Evolutionary conservation across 2,797 vertebrate genomes (phyloP).

Genomic region (Sebastes wilsoni): DNA sequence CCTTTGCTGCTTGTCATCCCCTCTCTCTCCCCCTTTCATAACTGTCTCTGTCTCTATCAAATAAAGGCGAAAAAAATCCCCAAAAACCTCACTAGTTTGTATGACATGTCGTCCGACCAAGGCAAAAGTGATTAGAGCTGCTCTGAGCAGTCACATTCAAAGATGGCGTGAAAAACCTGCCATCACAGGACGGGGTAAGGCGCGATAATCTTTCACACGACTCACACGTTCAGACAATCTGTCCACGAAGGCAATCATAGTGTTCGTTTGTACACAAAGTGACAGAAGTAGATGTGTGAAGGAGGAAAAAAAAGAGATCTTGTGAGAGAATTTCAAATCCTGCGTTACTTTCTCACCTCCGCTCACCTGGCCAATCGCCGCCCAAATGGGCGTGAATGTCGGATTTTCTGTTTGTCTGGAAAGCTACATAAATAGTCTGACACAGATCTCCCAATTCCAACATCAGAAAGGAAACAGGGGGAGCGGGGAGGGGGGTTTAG

Average conservation of each 20-base stretch:
- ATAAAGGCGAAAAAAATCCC: too few species aligned
- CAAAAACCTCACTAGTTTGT: background rate
- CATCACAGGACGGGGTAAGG: background rate
- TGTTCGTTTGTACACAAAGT: background rate
- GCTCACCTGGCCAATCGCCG: background rate
- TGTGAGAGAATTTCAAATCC: background rate
- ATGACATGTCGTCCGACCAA: background rate
- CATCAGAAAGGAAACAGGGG: background rate
- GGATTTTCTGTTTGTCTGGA: background rate
- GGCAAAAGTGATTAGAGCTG: constrained; percentile 2
- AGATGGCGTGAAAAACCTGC: constrained; percentile 1
- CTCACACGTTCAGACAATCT: background rate
- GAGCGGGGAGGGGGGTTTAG: background rate
- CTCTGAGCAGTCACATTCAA: background rate
- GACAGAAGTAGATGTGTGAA: background rate
- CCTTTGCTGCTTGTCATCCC: too few species aligned
- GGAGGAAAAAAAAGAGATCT: background rate
- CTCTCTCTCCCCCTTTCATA: too few species aligned
- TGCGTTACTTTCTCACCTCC: background rate
- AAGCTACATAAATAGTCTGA: background rate
- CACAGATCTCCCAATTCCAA: background rate
- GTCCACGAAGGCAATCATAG: background rate
- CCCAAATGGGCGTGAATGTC: background rate
- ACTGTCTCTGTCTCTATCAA: too few species aligned
- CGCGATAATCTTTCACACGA: constrained; percentile 6